phyloP scores from a whole-genome alignment of 2,888 invertebrate genomes.

The Steinernema hermaphroditum region DNA sequence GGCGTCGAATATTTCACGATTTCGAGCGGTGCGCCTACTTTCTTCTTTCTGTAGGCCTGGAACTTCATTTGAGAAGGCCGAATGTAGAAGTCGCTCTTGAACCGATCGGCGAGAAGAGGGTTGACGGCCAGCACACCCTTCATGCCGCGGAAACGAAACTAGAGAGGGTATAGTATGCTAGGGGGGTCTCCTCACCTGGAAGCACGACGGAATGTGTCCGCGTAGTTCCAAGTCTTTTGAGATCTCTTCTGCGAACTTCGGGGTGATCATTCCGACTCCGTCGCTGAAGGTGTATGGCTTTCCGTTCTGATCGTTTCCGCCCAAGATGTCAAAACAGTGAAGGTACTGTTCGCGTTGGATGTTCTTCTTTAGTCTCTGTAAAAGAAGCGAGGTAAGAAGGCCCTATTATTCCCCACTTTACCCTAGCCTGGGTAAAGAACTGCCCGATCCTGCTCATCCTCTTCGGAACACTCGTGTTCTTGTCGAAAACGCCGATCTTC shows the following conservation, averaged over 20 bases:
- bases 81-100: neutral
- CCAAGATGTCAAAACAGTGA: neutral
- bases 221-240: conserved; percentile 33
- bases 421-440: conserved; percentile 65
- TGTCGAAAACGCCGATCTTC: conserved; percentile 51
- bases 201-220: conserved; percentile 21
- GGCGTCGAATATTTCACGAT: conserved; percentile 57
- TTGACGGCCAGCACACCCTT: conserved; percentile 60
- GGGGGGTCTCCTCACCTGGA: conserved; percentile 30
- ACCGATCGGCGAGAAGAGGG: conserved; percentile 45
- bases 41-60: conserved; percentile 26
- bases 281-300: conserved; percentile 44
- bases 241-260: conserved; percentile 41
- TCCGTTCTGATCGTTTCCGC: neutral
- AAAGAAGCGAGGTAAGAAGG: no score
- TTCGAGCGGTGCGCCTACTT: conserved; percentile 44
- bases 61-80: conserved; percentile 30
- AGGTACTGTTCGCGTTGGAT: neutral
- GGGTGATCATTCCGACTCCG: conserved; percentile 56
- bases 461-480: conserved; percentile 63
- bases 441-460: conserved; percentile 67
- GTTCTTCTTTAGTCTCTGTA: neutral
- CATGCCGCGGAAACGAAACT: conserved; percentile 60
- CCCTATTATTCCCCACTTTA: no score
- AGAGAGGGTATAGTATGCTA: conserved; percentile 30